Evolutionary conservation across 2,113 vertebrate genomes (phyloP).

Genomic region (Epinephelus moara): DNA sequence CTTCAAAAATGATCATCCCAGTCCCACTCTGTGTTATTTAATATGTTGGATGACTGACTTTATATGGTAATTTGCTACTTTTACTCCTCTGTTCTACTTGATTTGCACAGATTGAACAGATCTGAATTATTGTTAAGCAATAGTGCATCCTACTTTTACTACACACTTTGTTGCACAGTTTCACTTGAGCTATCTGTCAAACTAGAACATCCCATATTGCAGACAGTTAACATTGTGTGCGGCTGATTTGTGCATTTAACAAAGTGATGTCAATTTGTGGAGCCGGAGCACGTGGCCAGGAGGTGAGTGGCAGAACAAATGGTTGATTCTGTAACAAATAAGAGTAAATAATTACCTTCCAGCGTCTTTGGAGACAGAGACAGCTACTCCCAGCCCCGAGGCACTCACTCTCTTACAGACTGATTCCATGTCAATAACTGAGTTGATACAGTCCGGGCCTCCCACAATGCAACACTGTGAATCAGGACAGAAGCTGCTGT

Average conservation of each 20-base stretch:
- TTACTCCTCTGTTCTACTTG: too few species aligned
- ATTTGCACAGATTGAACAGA: neutral
- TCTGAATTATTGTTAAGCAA: neutral
- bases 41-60: too few species aligned
- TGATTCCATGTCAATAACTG: slow-evolving; percentile 93
- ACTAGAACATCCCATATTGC: neutral
- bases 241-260: neutral
- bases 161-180: neutral
- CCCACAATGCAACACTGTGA: slow-evolving; percentile 93
- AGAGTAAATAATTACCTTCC: slow-evolving; percentile 86
- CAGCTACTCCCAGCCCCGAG: slow-evolving; percentile 87
- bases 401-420: slow-evolving; percentile 89
- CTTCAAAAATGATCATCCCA: too few species aligned
- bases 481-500: slow-evolving; percentile 92
- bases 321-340: neutral
- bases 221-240: neutral
- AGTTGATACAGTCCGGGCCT: slow-evolving; percentile 92
- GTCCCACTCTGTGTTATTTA: too few species aligned
- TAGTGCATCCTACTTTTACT: neutral
- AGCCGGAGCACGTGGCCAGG: neutral
- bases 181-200: neutral
- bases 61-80: too few species aligned
- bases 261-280: neutral
- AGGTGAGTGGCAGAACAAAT: neutral
- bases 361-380: slow-evolving; percentile 94